Evolutionary conservation across 2,888 invertebrate species (phyloP), one percentile per base, ranked within the genome.

Genomic region (Ephialtes manifestator): DNA sequence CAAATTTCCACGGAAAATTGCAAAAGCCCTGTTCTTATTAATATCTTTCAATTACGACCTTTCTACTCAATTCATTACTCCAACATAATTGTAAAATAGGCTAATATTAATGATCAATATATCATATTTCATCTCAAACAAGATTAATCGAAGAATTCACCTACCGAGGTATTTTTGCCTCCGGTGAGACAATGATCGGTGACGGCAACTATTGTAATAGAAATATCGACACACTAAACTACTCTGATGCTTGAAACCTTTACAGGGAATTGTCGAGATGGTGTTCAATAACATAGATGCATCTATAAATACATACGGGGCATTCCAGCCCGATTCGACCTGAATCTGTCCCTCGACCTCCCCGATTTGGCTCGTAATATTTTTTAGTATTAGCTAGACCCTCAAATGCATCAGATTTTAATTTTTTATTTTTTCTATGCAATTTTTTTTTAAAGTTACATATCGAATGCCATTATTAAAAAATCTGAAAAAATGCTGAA

Each of bases 251-350:
- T 4, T 63, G 63, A 63, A 63, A 63, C 31, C 63, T 18, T 63
- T 63, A 63, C 63, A 39, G 35, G 63, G 63, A 63, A 63, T 63
- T 11, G 63, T 39, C 63, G 35, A 18, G 63, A 63, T 63, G 39
- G 31, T 63, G 63, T 35, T 39, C 35, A 39, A 18, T 63, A 63
- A 35, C 63, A 63, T 31, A 63, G 63, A 63, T n/a, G 35, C 60
- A 31, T 63, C 2, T 18, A 39, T 63, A 18, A 11, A 18, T 63
- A 63, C 5, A 63, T 39, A n/a, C n/a, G n/a, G n/a, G n/a, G n/a
- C n/a, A n/a, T n/a, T n/a, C n/a, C n/a, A n/a, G n/a, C n/a, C n/a
- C n/a, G n/a, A n/a, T n/a, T n/a, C n/a, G n/a, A n/a, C n/a, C n/a
- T n/a, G n/a, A n/a, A n/a, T n/a, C n/a, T n/a, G n/a, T n/a, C n/a